phyloP scores from a whole-genome alignment of 2,113 vertebrate genomes.

The Hyperopisus bebe region DNA sequence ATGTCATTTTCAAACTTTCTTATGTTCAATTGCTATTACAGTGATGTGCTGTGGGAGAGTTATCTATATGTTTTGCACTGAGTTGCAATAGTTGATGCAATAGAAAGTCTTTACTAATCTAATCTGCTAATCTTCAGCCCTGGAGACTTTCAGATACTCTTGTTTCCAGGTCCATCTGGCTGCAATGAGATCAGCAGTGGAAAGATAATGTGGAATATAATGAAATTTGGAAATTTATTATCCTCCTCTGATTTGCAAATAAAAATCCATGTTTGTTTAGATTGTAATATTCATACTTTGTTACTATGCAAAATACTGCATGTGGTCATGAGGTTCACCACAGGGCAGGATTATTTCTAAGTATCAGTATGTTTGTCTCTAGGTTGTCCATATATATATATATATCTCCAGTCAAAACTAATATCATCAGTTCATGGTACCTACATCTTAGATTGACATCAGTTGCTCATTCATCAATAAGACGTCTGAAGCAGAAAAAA shows the following conservation, averaged over 20 bases:
- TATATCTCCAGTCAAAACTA: background rate
- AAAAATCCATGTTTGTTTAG: background rate
- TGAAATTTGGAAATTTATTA: background rate
- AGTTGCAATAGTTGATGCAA: background rate
- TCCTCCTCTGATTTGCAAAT: background rate
- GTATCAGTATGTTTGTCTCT: background rate
- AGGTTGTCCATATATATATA: background rate
- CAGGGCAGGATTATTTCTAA: background rate
- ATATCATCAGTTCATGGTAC: background rate
- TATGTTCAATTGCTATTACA: background rate
- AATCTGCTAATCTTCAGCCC: background rate
- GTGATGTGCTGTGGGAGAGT: background rate
- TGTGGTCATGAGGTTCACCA: background rate
- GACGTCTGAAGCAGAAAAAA: background rate
- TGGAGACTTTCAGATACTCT: background rate
- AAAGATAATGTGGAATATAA: background rate
- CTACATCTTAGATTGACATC: background rate
- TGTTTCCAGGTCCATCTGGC: background rate
- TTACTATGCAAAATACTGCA: background rate
- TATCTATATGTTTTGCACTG: background rate
- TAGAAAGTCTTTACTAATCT: background rate
- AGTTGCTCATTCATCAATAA: background rate
- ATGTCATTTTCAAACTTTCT: background rate
- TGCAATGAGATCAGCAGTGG: background rate
- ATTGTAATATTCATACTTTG: background rate